Evolutionary conservation across 64 coral and sea anemone species (phyloP), one percentile per base, ranked within the genome.

Genomic region (Montipora capricornis): DNA sequence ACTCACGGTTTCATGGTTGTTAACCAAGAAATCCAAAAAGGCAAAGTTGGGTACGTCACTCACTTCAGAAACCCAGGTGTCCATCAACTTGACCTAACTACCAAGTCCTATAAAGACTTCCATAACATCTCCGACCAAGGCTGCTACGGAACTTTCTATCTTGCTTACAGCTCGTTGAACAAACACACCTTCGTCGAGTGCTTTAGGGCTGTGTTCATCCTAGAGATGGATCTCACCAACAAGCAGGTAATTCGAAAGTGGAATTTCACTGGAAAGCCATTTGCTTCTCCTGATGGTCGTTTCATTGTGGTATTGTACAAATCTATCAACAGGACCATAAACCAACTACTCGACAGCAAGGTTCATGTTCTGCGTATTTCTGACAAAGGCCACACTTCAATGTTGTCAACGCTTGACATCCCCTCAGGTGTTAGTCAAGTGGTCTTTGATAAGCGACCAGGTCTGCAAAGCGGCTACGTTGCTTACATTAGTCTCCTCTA

Each of bases 161-260:
- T 91, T 53, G 89, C 89, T 14, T 91, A 81, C 69, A 91, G 80
- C 49, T 37, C 78, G 1, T 19, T 81, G n/a, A 91, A 91, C 77
- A 26, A 91, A 52, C 89, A 81, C 15, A 20, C 51, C 0, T 91
- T 81, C 62, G 49, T 91, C 15, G 78, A 91, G 29, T 91, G 89
- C 46, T 20, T 3, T 37, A 6, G 17, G 6, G 5, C 13, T 2
- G 51, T 2, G 10, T 8, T 46, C 15, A 5, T 82, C 0, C 55
- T 91, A 2, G 89, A 81, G 69, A 47, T 91, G n/a, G 78, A 71
- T 20, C 8, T 69, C 49, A 13, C 45, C 37, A 59, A 5, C 1
- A 78, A 91, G 20, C 6, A 51, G 8, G 20, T 82, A 22, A 44
- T 80, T 20, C 4, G 26, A 37, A 68, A 50, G 44, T 91, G 79